Percentiles rank a stretch among this genome's conserved stretches.
phyloP scores from a whole-genome alignment of 1,140 invertebrate species.

The Anastrepha obliqua region DNA sequence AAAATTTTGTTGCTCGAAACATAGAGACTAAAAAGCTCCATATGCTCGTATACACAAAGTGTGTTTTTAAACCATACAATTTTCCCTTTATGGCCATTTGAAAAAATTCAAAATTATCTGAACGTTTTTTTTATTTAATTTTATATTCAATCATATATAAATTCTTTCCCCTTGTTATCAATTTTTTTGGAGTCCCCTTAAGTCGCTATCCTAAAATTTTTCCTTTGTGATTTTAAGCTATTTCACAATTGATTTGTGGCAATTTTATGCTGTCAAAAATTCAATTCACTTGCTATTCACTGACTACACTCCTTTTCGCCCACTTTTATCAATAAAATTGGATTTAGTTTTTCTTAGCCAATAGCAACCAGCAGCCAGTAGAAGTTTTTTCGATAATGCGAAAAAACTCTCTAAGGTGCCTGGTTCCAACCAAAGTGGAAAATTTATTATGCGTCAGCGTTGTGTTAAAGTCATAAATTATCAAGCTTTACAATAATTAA shows the following conservation, averaged over 20 bases:
- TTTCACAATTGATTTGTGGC: slow-evolving; percentile 40
- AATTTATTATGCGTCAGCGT: slow-evolving; percentile 48
- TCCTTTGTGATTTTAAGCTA: not conserved
- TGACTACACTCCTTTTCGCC: not conserved
- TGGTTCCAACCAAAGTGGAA: slow-evolving; percentile 13
- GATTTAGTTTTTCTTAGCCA: not conserved
- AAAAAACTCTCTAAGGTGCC: not conserved
- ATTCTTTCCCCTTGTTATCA: too few species aligned
- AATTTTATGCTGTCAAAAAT: slow-evolving; percentile 25
- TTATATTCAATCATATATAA: too few species aligned
- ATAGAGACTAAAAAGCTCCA: too few species aligned
- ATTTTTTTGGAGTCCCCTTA: too few species aligned
- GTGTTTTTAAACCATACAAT: too few species aligned
- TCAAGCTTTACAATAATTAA: slow-evolving; percentile 49
- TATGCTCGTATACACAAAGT: too few species aligned
- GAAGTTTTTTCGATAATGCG: slow-evolving; percentile 3
- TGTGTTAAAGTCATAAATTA: slow-evolving; percentile 50
- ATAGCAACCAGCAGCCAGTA: not conserved
- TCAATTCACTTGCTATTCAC: not conserved
- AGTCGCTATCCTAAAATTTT: too few species aligned
- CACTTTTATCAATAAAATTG: not conserved
- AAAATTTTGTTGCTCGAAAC: too few species aligned
- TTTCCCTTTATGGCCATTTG: too few species aligned
- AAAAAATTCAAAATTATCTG: too few species aligned
- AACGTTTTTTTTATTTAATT: too few species aligned